Evolutionary conservation across 1,140 invertebrate species (phyloP), one percentile per base, ranked within the genome.

Genomic region (Mylabris phalerata): DNA sequence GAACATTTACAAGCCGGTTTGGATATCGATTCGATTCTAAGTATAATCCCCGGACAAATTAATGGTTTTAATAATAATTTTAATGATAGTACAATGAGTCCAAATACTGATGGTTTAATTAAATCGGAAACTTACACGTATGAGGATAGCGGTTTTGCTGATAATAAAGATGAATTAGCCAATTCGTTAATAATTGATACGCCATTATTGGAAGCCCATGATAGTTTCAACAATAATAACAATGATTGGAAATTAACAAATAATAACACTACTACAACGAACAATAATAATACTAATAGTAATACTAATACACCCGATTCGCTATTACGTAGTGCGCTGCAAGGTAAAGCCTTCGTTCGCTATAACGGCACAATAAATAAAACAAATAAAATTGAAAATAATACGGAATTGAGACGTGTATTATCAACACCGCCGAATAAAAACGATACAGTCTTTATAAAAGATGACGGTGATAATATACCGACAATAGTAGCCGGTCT

Each of bases 251-350:
- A 89, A 65, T 76, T 62, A 55, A 69, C 54, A 54, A 65, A 51
- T 58, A 64, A 50, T 43, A 32, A 32, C 7, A 32, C 32, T 4
- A 32, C 32, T 32, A 25, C 59, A 11, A 50, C 48, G 26, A 67
- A 63, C 44, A 69, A 69, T 47, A 71, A 67, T 50, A 68, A 57
- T 52, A 62, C 38, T 24, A 62, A 41, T 38, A 62, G 60, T 27
- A 66, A 50, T 39, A 67, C 74, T 62, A 81, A 82, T 27, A 77
- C 80, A 0, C 79, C 83, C 7, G 87, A 91, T 64, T 90, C 88
- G 25, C 73, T 92, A 49, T 72, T 92, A 57, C 76, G 90, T 61
- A 90, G 85, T 70, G 90, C 89, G 7, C 78, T 92, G 24, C 89
- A 91, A 70, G 90, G 89, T 1, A 84, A 79, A 78, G 78, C 71